Percentiles rank a stretch among this genome's conserved stretches.
Evolutionary conservation across 1,140 invertebrate species (phyloP).

Genomic region (Listronotus oregonensis): DNA sequence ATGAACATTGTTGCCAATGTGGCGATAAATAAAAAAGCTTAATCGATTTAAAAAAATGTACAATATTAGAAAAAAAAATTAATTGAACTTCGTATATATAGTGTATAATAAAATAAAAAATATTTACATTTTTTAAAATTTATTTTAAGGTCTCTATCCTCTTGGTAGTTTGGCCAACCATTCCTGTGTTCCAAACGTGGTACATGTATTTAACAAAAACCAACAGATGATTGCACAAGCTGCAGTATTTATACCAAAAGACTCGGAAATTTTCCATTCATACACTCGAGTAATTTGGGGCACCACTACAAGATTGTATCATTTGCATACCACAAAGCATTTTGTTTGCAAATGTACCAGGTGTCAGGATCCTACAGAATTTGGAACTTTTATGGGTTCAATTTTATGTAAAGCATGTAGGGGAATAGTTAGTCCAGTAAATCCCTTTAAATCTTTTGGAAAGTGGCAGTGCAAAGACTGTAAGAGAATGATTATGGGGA

Average conservation of each 20-base stretch:
- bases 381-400: slow-evolving; percentile 52
- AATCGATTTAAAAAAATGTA: too few relatives aligned
- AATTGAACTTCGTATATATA: too few relatives aligned
- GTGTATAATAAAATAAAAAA: background rate
- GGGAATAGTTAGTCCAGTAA: slow-evolving; percentile 57
- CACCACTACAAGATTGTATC: slow-evolving; percentile 66
- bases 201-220: slow-evolving; percentile 65
- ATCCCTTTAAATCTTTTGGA: slow-evolving; percentile 56
- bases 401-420: slow-evolving; percentile 59
- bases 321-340: slow-evolving; percentile 73
- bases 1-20: too few relatives aligned
- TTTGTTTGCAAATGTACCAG: slow-evolving; percentile 71
- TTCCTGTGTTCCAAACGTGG: slow-evolving; percentile 74
- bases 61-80: too few relatives aligned
- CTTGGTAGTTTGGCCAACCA: slow-evolving; percentile 76
- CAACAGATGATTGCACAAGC: slow-evolving; percentile 68
- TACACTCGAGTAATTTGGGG: slow-evolving; percentile 77
- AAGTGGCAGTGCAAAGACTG: slow-evolving; percentile 61
- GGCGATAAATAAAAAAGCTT: too few relatives aligned
- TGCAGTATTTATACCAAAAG: slow-evolving; percentile 64
- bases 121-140: background rate
- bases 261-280: slow-evolving; percentile 72
- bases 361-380: slow-evolving; percentile 69
- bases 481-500: slow-evolving; percentile 51
- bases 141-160: slow-evolving; percentile 66